Evolutionary conservation across 2,797 vertebrate genomes (phyloP).

Genomic region (Darevskia nairensis): DNA sequence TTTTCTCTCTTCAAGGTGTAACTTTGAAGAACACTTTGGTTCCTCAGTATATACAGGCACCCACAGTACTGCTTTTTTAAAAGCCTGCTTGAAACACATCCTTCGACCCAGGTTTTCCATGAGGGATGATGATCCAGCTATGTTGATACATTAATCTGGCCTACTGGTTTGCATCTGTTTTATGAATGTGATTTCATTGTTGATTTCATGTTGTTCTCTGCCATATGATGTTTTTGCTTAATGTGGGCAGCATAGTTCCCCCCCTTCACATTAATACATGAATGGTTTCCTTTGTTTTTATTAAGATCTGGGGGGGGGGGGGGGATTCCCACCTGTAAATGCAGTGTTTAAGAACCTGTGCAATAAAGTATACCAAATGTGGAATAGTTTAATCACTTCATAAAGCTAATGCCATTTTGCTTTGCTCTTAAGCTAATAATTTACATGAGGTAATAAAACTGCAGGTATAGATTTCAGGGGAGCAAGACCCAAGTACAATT

Average conservation of each 20-base stretch:
- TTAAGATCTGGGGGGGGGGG: neutral
- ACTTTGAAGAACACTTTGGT: neutral
- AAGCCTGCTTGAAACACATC: too few species aligned
- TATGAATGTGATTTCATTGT: too few species aligned
- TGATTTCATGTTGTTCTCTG: too few species aligned
- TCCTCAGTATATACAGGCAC: neutral
- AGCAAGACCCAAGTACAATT: neutral
- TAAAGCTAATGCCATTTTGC: neutral
- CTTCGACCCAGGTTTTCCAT: too few species aligned
- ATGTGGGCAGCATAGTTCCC: too few species aligned
- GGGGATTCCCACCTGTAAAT: neutral
- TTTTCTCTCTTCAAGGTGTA: neutral
- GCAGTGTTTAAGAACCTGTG: neutral
- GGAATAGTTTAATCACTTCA: conserved; percentile 8
- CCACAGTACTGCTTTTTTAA: too few species aligned
- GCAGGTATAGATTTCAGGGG: neutral
- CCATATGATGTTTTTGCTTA: too few species aligned
- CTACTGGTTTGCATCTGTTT: too few species aligned
- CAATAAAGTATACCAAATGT: neutral
- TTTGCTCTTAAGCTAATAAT: conserved; percentile 21
- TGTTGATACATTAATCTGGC: too few species aligned
- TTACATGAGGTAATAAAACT: neutral
- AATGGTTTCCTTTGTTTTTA: neutral
- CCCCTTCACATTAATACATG: too few species aligned
- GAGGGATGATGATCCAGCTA: too few species aligned